Evolutionary conservation across 1,140 invertebrate genomes (phyloP).

Genomic region (Aphis craccivora): DNA sequence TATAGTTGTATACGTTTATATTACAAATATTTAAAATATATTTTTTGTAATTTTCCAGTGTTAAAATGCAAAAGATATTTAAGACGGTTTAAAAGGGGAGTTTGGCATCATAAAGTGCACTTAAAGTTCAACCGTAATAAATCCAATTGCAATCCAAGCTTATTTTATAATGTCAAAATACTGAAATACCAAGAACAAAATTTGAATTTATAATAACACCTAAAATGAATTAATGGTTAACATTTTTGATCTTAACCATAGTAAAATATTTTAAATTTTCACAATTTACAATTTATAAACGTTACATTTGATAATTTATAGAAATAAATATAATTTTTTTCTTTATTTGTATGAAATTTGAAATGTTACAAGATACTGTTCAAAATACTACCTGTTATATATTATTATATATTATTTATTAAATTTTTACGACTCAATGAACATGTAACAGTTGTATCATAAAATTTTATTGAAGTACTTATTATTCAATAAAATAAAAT

Average conservation of each 20-base stretch:
- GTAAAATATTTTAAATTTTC: not conserved
- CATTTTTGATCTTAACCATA: not conserved
- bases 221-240: not conserved
- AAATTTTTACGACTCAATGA: not conserved
- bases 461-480: not conserved
- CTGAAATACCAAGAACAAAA: not conserved
- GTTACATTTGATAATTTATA: not conserved
- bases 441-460: not conserved
- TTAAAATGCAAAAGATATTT: not conserved
- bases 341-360: not conserved
- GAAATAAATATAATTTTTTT: not conserved
- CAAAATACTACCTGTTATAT: not conserved
- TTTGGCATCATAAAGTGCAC: not conserved
- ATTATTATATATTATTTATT: not conserved
- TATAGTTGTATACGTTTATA: no score
- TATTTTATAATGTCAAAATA: slow-evolving; percentile 22
- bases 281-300: not conserved
- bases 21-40: not conserved
- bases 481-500: not conserved
- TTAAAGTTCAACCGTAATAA: slow-evolving; percentile 36
- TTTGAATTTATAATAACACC: not conserved
- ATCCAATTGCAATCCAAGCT: not conserved
- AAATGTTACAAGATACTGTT: not conserved
- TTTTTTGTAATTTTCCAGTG: not conserved
- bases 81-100: not conserved